Percentiles rank a stretch among this genome's conserved stretches.
Evolutionary conservation across 2,797 vertebrate genomes (phyloP).

Genomic region (Smutsia gigantea): DNA sequence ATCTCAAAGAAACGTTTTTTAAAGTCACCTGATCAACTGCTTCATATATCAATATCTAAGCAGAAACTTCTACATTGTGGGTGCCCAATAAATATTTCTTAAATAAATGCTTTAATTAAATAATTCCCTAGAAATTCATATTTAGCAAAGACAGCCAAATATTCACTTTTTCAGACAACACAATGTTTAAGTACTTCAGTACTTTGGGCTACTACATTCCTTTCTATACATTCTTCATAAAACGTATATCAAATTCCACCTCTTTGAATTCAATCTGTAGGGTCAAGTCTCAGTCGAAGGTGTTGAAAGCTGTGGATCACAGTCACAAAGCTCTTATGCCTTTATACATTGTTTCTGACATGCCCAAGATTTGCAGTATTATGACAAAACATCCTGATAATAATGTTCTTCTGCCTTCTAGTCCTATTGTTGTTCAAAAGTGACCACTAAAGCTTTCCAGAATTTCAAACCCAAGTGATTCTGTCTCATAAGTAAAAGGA

Average conservation of each 20-base stretch:
- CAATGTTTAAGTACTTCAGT: background rate
- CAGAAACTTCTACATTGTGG: background rate
- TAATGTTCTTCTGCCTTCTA: background rate
- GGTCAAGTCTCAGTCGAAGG: background rate
- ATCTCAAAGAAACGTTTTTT: background rate
- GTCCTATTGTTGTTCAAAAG: background rate
- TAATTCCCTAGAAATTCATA: background rate
- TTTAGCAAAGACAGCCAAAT: background rate
- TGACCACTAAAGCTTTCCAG: background rate
- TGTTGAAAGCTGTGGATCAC: background rate
- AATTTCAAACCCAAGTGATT: background rate
- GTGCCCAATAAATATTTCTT: background rate
- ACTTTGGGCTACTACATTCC: background rate
- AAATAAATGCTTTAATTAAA: background rate
- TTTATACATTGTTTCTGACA: background rate
- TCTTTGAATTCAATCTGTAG: background rate
- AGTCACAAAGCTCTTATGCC: background rate
- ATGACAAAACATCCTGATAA: background rate
- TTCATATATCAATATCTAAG: background rate
- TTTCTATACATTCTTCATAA: background rate
- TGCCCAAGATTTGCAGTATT: no score
- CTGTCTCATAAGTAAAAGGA: background rate
- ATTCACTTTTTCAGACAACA: background rate
- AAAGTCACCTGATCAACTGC: background rate
- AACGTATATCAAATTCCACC: background rate